Percentiles rank a stretch among this genome's conserved stretches.
These are phyloP conservation scores for Polymixis lichenea DNA, from an alignment of 2,888 invertebrate genomes.

Conservation along the genomic window DNA sequence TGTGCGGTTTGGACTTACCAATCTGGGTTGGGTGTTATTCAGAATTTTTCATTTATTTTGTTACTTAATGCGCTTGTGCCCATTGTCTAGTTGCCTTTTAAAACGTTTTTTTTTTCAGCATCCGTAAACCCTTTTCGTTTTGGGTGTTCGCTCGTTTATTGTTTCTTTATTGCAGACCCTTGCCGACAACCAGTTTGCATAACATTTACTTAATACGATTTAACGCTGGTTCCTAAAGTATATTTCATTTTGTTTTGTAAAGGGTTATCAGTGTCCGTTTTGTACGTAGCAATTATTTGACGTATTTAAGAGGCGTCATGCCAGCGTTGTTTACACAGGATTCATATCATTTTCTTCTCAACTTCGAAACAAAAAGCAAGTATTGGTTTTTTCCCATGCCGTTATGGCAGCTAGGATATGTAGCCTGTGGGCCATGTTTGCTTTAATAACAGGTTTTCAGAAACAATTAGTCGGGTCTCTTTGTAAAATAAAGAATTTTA, in stretches of 20 bases:
- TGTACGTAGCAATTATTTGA: constrained; percentile 64
- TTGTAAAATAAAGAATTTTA: constrained; percentile 85
- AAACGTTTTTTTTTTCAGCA: constrained; percentile 76
- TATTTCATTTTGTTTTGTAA: constrained; percentile 68
- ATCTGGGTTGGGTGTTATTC: constrained; percentile 75
- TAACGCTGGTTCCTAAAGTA: constrained; percentile 71
- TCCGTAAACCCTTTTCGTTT: constrained; percentile 80
- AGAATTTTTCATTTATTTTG: constrained; percentile 80
- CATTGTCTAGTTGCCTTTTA: constrained; percentile 82
- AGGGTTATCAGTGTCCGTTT: constrained; percentile 55
- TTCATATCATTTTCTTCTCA: constrained; percentile 67
- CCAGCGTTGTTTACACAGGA: constrained; percentile 69
- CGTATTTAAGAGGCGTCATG: constrained; percentile 65
- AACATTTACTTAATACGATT: constrained; percentile 77
- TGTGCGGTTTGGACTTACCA: constrained; percentile 75
- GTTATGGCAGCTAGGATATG: constrained; percentile 61
- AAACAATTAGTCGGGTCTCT: constrained; percentile 87
- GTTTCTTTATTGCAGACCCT: constrained; percentile 82
- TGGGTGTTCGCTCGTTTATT: constrained; percentile 83
- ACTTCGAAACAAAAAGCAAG: constrained; percentile 63
- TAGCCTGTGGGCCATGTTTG: constrained; percentile 76
- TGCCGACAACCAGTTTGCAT: constrained; percentile 82
- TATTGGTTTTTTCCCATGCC: constrained; percentile 71
- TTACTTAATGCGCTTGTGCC: constrained; percentile 75
- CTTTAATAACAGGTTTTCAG: constrained; percentile 84